Percentiles rank a stretch among this genome's conserved stretches.
Evolutionary conservation across 2,888 invertebrate species (phyloP).

Genomic region (Arrhopalites spinosus): DNA sequence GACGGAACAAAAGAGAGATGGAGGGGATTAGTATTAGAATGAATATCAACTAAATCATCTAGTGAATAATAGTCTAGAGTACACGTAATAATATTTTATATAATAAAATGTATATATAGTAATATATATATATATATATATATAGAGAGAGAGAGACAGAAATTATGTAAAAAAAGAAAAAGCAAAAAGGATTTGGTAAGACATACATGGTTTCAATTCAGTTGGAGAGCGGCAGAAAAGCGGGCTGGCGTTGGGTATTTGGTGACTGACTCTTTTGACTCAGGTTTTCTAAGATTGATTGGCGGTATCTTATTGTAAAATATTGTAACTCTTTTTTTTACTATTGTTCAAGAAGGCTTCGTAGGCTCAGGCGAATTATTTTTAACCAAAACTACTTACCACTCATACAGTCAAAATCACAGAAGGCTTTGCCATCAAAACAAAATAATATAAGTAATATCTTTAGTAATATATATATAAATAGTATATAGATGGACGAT

Average conservation of each 20-base stretch:
- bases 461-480: not conserved
- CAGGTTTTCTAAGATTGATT: constrained; percentile 21
- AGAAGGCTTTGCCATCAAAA: constrained; percentile 22
- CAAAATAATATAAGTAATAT: constrained; percentile 3
- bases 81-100: not conserved
- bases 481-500: not conserved
- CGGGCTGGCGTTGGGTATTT: constrained; percentile 38
- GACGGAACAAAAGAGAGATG: too few relatives aligned
- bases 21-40: too few relatives aligned
- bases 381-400: constrained; percentile 41
- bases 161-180: constrained; percentile 1
- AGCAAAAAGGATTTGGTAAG: constrained; percentile 36
- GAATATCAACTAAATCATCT: not conserved
- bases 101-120: not conserved
- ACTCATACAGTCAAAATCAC: constrained; percentile 34
- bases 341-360: constrained; percentile 30
- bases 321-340: too few relatives aligned
- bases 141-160: constrained; percentile 3
- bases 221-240: constrained; percentile 39
- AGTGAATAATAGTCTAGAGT: not conserved
- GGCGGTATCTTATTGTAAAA: not conserved
- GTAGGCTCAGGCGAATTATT: constrained; percentile 34
- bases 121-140: constrained; percentile 1
- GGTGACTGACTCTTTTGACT: constrained; percentile 36
- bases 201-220: constrained; percentile 40